Evolutionary conservation across 2,888 invertebrate genomes (phyloP).

Genomic region (Zele albiditarsus): DNA sequence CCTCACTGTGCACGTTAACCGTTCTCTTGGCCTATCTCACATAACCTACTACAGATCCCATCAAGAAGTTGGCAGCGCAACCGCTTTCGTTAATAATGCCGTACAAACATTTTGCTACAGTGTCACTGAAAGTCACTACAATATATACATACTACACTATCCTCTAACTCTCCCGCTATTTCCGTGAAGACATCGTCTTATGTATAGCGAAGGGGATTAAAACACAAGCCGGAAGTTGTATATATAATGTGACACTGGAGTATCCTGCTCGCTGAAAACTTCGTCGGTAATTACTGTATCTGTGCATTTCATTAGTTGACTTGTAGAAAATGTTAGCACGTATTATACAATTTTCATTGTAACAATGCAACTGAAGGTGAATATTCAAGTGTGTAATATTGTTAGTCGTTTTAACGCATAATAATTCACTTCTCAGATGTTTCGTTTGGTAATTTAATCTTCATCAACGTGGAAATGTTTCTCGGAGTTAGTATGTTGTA

Average conservation of each 20-base stretch:
- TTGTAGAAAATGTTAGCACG: too few relatives aligned
- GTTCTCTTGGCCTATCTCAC: constrained; percentile 24
- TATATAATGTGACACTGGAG: background rate
- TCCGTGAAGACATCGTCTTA: background rate
- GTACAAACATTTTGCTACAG: constrained; percentile 24
- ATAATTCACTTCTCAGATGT: too few relatives aligned
- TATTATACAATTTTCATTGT: too few relatives aligned
- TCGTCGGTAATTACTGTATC: background rate
- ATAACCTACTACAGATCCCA: constrained; percentile 55
- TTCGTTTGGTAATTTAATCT: too few relatives aligned
- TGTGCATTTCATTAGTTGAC: constrained; percentile 3
- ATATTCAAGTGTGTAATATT: too few relatives aligned
- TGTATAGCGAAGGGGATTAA: background rate
- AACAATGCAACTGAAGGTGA: too few relatives aligned
- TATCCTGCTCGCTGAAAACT: background rate
- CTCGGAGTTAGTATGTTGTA: too few relatives aligned
- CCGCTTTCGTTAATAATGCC: constrained; percentile 61
- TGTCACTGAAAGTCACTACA: constrained; percentile 33
- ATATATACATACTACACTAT: background rate
- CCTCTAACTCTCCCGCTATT: background rate
- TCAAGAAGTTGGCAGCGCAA: constrained; percentile 56
- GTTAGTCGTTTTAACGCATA: too few relatives aligned
- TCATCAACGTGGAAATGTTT: too few relatives aligned
- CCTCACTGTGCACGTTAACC: too few relatives aligned
- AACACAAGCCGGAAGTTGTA: background rate